Evolutionary conservation across 2,888 invertebrate species (phyloP), one percentile per base, ranked within the genome.

Genomic region (Latrodectus hesperus): DNA sequence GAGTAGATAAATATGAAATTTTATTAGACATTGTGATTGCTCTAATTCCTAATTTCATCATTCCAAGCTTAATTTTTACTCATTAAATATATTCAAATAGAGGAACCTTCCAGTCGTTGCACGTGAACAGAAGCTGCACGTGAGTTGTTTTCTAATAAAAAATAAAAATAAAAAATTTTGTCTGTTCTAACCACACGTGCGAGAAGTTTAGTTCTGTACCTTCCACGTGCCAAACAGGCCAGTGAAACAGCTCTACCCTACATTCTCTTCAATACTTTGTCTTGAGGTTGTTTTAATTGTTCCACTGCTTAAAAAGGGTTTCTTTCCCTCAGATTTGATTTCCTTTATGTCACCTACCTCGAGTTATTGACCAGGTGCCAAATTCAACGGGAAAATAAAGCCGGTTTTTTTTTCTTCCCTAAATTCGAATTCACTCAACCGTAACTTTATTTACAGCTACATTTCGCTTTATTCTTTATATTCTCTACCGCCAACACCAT

Each of bases 391-490:
- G n/a, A 60, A n/a, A 60, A n/a, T 60, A 10, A 60, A n/a, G 12
- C 60, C n/a, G 60, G 60, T 60, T 60, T 60, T 60, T 16, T 60
- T 60, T 76, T 83, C 6, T 38, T 38, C 6, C 38, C 38, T 38
- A 38, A 22, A 68, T 67, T 38, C 53, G 71, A 71, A 53, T 16
- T 75, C 75, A 71, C 51, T 83, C 70, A 76, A 83, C 83, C 83
- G 83, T 76, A 51, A 52, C 83, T 51, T 60, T 83, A 71, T 83
- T 70, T 76, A 83, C 83, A 76, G 70, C 76, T 83, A 83, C 83
- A 53, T n/a, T 26, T 55, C 53, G 16, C 16, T 75, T 64, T 64
- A 26, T 16, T 14, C 14, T 68, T 73, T 73, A 22, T 26, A 14
- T 49, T 12, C 1, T n/a, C 51, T 9, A 67, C 53, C 51, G 9